A percentile compares a stretch with the other conserved stretches of the same genome.
These are phyloP conservation scores for Pelodiscus sinensis DNA, from an alignment of 2,113 vertebrate genomes.

Conservation along the genomic window DNA sequence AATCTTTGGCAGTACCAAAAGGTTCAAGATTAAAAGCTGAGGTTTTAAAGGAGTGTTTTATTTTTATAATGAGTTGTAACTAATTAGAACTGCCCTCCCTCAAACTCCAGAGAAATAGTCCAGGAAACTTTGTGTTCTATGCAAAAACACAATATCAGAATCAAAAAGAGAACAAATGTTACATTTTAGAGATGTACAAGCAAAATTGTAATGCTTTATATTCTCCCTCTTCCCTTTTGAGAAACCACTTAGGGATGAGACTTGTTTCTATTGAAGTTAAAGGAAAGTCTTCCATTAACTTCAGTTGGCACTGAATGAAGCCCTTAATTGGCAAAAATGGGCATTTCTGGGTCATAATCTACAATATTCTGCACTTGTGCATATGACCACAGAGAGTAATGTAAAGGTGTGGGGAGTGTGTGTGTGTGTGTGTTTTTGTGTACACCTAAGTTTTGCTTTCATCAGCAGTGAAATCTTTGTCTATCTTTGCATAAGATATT, in stretches of 20 bases:
- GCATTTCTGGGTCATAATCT: accelerated
- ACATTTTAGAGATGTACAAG: too few species aligned
- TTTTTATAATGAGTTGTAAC: neutral
- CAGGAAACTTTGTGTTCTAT: neutral
- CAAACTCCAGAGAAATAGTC: neutral
- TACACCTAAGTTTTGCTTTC: neutral
- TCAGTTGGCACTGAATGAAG: neutral
- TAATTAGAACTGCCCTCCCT: neutral
- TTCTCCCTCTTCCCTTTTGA: neutral
- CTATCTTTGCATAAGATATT: slow-evolving; percentile 22
- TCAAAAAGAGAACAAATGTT: neutral
- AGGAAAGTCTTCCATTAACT: neutral
- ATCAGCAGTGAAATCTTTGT: neutral
- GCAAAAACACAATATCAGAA: neutral
- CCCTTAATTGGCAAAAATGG: neutral
- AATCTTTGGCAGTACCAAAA: neutral
- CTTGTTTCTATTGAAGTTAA: neutral
- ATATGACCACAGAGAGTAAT: too few species aligned
- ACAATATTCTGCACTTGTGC: neutral
- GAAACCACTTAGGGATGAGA: neutral
- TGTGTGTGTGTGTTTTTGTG: too few species aligned
- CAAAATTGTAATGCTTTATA: neutral
- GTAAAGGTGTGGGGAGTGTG: too few species aligned
- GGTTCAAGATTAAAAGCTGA: accelerated
- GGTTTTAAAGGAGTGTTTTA: neutral